Conservation (phyloP, 2,797 vertebrate genomes). For the Danio aesculapii region DNA sequence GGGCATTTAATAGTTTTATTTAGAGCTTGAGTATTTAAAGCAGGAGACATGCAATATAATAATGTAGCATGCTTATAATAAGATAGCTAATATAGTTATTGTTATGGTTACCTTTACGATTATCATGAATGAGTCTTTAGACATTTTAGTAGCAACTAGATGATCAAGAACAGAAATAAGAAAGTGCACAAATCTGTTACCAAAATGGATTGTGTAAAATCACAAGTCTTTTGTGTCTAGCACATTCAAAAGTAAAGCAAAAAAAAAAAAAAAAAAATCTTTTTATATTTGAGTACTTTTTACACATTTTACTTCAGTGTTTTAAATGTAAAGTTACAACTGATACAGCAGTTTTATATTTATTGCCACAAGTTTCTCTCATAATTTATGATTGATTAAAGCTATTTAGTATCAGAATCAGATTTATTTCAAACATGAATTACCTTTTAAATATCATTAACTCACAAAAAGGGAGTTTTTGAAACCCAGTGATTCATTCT, state of each 20-base stretch:
- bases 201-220: conserved; percentile 84
- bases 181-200: conserved; percentile 82
- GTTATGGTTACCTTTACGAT: not conserved
- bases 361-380: not conserved
- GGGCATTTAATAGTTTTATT: too few relatives aligned
- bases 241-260: not conserved
- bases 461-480: not conserved
- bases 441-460: not conserved
- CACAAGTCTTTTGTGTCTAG: conserved; percentile 18
- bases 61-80: not conserved
- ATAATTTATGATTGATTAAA: not conserved
- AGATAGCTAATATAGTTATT: not conserved
- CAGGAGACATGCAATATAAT: not conserved
- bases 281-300: not conserved
- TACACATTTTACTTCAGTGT: not conserved
- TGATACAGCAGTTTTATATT: not conserved
- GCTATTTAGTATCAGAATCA: not conserved
- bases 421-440: not conserved
- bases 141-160: not conserved
- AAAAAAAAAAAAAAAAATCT: too few relatives aligned
- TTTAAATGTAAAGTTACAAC: not conserved
- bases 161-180: conserved; percentile 69
- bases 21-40: not conserved
- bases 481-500: not conserved
- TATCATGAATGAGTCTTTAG: not conserved